Conservation (phyloP, 2,888 invertebrate genomes). For the Venustoraphidia nigricollis region DNA sequence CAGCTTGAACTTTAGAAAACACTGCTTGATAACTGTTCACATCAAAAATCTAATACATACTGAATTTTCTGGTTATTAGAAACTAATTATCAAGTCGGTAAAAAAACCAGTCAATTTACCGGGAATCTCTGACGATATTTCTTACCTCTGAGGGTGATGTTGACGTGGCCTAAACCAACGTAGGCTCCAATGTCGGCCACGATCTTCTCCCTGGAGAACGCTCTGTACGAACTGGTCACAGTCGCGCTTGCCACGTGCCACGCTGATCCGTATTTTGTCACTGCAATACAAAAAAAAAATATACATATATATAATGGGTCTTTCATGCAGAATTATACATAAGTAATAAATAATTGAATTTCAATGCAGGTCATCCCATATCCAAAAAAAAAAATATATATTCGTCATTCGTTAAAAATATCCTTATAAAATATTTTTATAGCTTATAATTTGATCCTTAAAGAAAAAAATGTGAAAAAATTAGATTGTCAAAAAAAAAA, state of each 20-base stretch:
- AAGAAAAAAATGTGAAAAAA: too few relatives aligned
- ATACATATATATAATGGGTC: not conserved
- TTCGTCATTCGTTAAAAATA: too few relatives aligned
- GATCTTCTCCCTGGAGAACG: constrained; percentile 78
- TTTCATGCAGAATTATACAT: constrained; percentile 2
- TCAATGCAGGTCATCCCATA: not conserved
- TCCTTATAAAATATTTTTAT: too few relatives aligned
- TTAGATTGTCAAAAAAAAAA: too few relatives aligned
- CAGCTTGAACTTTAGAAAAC: too few relatives aligned
- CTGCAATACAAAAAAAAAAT: constrained; percentile 34
- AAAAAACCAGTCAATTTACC: too few relatives aligned
- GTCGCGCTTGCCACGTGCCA: constrained; percentile 83
- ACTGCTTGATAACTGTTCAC: too few relatives aligned
- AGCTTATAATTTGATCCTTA: too few relatives aligned
- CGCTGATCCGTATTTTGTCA: constrained; percentile 76
- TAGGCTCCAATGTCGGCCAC: constrained; percentile 80
- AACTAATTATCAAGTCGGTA: too few relatives aligned
- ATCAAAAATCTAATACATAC: too few relatives aligned
- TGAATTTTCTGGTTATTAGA: not conserved
- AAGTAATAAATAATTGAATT: not conserved
- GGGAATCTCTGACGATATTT: not conserved
- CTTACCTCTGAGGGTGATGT: constrained; percentile 84
- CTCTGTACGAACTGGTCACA: constrained; percentile 75
- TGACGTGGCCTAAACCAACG: constrained; percentile 87
- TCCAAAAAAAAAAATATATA: too few relatives aligned